A percentile compares a stretch with the other conserved stretches of the same genome.
Conservation (phyloP, 2,888 invertebrate species). For the Drosophila anomalipes region DNA sequence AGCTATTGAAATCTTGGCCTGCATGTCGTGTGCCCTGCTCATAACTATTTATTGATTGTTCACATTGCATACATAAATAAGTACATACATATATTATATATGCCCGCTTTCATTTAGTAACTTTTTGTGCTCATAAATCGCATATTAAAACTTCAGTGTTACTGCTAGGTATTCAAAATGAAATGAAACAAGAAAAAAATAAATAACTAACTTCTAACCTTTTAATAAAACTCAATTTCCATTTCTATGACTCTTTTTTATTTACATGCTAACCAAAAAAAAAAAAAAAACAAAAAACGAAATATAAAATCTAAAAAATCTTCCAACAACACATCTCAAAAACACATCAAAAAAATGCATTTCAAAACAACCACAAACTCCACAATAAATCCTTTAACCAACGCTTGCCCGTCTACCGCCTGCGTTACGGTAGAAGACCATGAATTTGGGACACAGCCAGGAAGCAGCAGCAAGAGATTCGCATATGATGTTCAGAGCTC, state of each 20-base stretch:
- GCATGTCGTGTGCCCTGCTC: slow-evolving; percentile 68
- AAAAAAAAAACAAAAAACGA: slow-evolving; percentile 19
- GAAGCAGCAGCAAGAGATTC: slow-evolving; percentile 34
- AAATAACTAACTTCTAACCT: slow-evolving; percentile 76
- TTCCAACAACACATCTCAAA: slow-evolving; percentile 44
- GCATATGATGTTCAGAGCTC: slow-evolving; percentile 23
- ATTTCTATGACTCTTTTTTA: slow-evolving; percentile 77
- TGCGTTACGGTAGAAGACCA: slow-evolving; percentile 52
- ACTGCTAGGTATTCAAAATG: slow-evolving; percentile 20
- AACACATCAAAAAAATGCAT: slow-evolving; percentile 33
- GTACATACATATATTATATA: slow-evolving; percentile 31
- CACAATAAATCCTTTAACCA: slow-evolving; percentile 38
- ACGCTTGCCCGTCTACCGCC: slow-evolving; percentile 12
- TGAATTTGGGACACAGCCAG: slow-evolving; percentile 28
- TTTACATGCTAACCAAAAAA: slow-evolving; percentile 76
- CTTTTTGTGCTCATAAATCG: slow-evolving; percentile 69
- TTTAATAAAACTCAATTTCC: slow-evolving; percentile 76
- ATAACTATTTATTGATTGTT: slow-evolving; percentile 42
- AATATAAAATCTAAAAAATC: slow-evolving; percentile 29
- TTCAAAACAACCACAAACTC: slow-evolving; percentile 23
- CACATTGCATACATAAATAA: slow-evolving; percentile 37
- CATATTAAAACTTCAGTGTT: slow-evolving; percentile 51
- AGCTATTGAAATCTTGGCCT: slow-evolving; percentile 47
- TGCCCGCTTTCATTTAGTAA: slow-evolving; percentile 74
- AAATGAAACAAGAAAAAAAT: slow-evolving; percentile 29